A percentile compares a stretch with the other conserved stretches of the same genome.
Evolutionary conservation across 2,888 invertebrate genomes (phyloP).

Genomic region (Prostheceraeus crozeri): DNA sequence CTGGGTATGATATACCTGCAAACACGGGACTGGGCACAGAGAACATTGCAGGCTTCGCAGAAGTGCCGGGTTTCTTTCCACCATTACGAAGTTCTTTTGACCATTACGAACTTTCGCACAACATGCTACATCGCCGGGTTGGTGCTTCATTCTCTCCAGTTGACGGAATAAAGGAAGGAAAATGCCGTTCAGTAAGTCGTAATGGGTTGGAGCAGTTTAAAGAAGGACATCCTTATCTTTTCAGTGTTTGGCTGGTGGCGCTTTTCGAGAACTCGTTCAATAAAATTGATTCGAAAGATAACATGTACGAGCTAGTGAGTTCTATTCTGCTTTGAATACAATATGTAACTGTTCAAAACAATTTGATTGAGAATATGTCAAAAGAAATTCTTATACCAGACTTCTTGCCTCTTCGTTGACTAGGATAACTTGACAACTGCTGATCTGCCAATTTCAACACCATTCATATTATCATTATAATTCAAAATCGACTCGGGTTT

Average conservation of each 20-base stretch:
- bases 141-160: slow-evolving; percentile 6
- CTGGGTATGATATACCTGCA: too few species aligned
- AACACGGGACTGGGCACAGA: too few species aligned
- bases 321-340: not conserved
- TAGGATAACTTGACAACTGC: too few species aligned
- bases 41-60: too few species aligned
- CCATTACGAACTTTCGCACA: too few species aligned
- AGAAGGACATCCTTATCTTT: not conserved
- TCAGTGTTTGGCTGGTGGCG: not conserved
- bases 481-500: slow-evolving; percentile 2
- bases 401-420: too few species aligned
- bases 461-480: slow-evolving; percentile 2
- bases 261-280: slow-evolving; percentile 1
- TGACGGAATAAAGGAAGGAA: not conserved
- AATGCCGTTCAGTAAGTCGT: slow-evolving; percentile 3
- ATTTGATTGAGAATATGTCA: slow-evolving; percentile 14
- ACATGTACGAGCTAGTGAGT: not conserved
- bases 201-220: not conserved
- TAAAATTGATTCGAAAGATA: not conserved
- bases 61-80: too few species aligned
- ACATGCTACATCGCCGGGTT: slow-evolving; percentile 20
- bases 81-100: too few species aligned
- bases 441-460: slow-evolving; percentile 13
- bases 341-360: slow-evolving; percentile 21
- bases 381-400: slow-evolving; percentile 12